These are phyloP conservation scores for Horisme vitalbata DNA, from an alignment of 2,888 invertebrate species.

Conservation along the genomic window DNA sequence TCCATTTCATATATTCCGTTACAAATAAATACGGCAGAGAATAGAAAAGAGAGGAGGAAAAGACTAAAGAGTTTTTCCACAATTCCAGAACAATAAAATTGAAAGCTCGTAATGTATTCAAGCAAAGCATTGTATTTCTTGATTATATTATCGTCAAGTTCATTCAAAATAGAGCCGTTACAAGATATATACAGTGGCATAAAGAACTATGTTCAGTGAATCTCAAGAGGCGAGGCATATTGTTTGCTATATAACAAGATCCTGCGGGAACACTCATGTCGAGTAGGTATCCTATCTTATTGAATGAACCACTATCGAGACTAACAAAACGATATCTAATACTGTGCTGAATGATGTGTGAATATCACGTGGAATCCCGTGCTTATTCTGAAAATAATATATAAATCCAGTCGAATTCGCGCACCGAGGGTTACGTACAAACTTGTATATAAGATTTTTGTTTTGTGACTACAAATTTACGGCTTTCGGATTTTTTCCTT, in stretches of 20 bases:
- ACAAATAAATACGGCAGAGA: no score
- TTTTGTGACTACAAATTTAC: no score
- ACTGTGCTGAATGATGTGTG: not conserved
- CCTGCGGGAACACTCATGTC: constrained; percentile 31
- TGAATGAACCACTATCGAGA: constrained; percentile 27
- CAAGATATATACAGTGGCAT: constrained; percentile 7
- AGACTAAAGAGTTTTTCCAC: no score
- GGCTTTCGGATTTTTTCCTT: no score
- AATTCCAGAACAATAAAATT: not conserved
- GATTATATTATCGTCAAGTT: constrained; percentile 10
- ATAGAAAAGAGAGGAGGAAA: no score
- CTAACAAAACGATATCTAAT: not conserved
- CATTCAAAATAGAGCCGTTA: constrained; percentile 14
- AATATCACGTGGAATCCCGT: no score
- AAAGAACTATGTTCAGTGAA: constrained; percentile 22
- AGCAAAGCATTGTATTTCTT: constrained; percentile 7
- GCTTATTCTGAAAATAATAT: no score
- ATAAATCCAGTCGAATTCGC: no score
- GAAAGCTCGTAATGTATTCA: not conserved
- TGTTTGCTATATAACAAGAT: constrained; percentile 30
- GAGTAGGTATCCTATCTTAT: constrained; percentile 30
- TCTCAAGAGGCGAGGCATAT: constrained; percentile 28
- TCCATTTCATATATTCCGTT: constrained; percentile 56
- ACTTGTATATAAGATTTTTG: no score
- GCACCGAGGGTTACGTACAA: no score